Evolutionary conservation across 2,888 invertebrate genomes (phyloP).

Genomic region (Drosophila melanosoma): DNA sequence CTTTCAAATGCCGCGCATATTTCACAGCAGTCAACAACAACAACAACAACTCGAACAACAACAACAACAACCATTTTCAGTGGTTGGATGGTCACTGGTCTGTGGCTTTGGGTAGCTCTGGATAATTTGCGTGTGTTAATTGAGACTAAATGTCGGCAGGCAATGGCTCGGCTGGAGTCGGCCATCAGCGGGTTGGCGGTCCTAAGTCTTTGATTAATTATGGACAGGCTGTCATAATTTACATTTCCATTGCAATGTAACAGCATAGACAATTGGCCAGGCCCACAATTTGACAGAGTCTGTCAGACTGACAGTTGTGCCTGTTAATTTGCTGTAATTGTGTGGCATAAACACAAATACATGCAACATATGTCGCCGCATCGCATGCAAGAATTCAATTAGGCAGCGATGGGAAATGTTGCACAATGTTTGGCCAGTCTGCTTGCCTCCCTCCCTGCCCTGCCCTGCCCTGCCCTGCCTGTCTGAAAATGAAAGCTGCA

Average conservation of each 20-base stretch:
- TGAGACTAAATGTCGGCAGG: constrained; percentile 65
- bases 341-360: constrained; percentile 19
- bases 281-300: constrained; percentile 23
- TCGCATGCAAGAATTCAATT: constrained; percentile 70
- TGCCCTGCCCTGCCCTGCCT: not conserved
- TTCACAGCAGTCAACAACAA: constrained; percentile 24
- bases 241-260: constrained; percentile 50
- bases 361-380: constrained; percentile 29
- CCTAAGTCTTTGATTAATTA: constrained; percentile 81
- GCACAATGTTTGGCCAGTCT: constrained; percentile 44
- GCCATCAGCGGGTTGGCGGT: constrained; percentile 51
- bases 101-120: constrained; percentile 23
- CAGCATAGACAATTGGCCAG: constrained; percentile 9
- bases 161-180: constrained; percentile 14
- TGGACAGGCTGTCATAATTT: constrained; percentile 78
- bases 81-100: constrained; percentile 20
- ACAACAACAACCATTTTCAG: constrained; percentile 5
- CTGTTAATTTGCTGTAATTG: constrained; percentile 64
- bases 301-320: constrained; percentile 38
- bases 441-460: constrained; percentile 13
- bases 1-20: constrained; percentile 71
- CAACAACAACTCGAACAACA: constrained; percentile 15
- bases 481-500: constrained; percentile 70
- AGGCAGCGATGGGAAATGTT: constrained; percentile 45
- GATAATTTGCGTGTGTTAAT: constrained; percentile 75